These are phyloP conservation scores for Sminthopsis crassicaudata DNA, from an alignment of 2,113 vertebrate genomes.

Conservation along the genomic window DNA sequence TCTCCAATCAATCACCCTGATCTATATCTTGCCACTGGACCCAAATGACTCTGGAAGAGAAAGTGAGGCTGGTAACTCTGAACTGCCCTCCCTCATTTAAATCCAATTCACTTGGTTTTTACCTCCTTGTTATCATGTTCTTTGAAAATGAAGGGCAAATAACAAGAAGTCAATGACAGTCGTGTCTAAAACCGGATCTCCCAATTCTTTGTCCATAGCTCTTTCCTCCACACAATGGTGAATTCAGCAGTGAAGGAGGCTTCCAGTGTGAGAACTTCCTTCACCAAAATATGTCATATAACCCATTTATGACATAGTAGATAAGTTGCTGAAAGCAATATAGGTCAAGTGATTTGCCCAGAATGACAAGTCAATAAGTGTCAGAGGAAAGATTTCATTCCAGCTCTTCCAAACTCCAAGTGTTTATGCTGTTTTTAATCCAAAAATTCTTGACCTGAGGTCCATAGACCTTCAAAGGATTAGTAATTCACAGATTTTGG, in stretches of 20 bases:
- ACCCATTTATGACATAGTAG: not conserved
- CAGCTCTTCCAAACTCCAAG: not conserved
- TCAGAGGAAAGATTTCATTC: not conserved
- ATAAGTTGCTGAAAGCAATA: not conserved
- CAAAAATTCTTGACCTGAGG: not conserved
- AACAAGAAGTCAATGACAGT: not conserved
- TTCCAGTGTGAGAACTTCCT: not conserved
- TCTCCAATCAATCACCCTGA: no score
- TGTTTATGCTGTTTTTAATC: not conserved
- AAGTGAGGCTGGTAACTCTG: not conserved
- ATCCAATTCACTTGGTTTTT: no score
- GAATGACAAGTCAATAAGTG: not conserved
- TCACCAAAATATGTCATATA: not conserved
- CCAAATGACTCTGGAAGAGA: no score
- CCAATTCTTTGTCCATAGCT: not conserved
- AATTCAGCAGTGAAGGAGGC: not conserved
- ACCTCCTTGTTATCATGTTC: no score
- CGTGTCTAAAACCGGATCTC: not conserved
- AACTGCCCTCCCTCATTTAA: not conserved
- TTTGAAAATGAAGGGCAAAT: no score
- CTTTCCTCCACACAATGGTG: not conserved
- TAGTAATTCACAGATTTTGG: not conserved
- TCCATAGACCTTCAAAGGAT: not conserved
- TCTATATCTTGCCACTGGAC: no score
- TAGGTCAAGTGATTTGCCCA: not conserved